Evolutionary conservation across 2,888 invertebrate genomes (phyloP).

Genomic region (Biston stratarius): DNA sequence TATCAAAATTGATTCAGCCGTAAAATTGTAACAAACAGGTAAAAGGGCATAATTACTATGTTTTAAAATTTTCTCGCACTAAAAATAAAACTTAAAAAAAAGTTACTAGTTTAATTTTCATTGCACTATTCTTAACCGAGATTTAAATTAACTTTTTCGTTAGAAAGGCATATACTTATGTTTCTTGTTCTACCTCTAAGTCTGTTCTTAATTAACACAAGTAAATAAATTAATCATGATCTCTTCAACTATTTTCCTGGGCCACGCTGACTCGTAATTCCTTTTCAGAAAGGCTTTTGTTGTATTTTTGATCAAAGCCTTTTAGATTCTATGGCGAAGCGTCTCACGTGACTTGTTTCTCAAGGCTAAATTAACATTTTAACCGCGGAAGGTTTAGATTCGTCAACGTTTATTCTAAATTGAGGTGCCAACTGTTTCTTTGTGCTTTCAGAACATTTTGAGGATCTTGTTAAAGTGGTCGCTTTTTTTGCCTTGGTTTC

Average conservation of each 20-base stretch:
- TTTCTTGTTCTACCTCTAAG: too few relatives aligned
- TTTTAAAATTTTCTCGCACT: too few relatives aligned
- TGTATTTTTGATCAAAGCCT: slow-evolving; percentile 55
- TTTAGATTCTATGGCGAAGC: slow-evolving; percentile 51
- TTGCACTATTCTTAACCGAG: too few relatives aligned
- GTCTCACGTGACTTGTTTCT: slow-evolving; percentile 48
- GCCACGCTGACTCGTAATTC: slow-evolving; percentile 60
- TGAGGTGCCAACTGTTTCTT: neutral
- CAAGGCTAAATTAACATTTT: slow-evolving; percentile 38
- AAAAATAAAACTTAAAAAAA: too few relatives aligned
- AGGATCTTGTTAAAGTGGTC: neutral
- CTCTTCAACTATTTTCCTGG: slow-evolving; percentile 10
- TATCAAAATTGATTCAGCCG: too few relatives aligned
- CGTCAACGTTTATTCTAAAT: slow-evolving; percentile 22
- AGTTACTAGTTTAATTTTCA: too few relatives aligned
- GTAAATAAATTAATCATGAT: neutral
- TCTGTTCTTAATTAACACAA: neutral
- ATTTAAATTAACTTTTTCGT: too few relatives aligned
- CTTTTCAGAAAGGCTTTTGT: slow-evolving; percentile 49
- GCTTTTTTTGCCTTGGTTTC: too few relatives aligned
- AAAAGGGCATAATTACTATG: neutral
- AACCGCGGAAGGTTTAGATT: slow-evolving; percentile 11
- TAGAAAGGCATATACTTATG: too few relatives aligned
- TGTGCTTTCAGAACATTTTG: neutral
- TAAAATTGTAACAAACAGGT: too few relatives aligned